phyloP scores from a whole-genome alignment of 92 coral and sea anemone species.

The Porites evermanni region DNA sequence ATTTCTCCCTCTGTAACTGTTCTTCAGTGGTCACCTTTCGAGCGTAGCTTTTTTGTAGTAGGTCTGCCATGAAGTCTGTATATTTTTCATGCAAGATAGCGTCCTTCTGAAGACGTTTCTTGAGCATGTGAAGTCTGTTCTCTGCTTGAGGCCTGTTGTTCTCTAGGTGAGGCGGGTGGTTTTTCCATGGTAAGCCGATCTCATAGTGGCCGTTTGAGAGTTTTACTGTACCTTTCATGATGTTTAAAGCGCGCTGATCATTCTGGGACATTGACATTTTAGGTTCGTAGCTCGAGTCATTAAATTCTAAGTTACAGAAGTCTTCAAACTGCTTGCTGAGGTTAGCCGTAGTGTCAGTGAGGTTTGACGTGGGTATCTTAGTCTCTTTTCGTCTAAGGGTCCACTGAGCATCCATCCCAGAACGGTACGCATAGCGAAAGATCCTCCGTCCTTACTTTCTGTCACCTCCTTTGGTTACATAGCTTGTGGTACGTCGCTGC shows the following conservation, averaged over 20 bases:
- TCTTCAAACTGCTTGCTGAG: slow-evolving; percentile 46
- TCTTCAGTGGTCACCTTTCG: slow-evolving; percentile 19
- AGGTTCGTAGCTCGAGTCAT: slow-evolving; percentile 37
- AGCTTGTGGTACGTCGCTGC: slow-evolving; percentile 50
- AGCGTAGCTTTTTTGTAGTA: slow-evolving; percentile 54
- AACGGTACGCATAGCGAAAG: slow-evolving; percentile 34
- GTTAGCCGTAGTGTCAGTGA: slow-evolving; percentile 4
- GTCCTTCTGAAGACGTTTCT: slow-evolving; percentile 37
- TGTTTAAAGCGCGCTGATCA: slow-evolving; percentile 15
- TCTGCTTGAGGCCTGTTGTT: slow-evolving; percentile 57
- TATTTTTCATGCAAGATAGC: slow-evolving; percentile 43
- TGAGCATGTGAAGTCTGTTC: slow-evolving; percentile 41
- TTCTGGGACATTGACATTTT: slow-evolving; percentile 32
- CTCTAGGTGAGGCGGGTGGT: slow-evolving; percentile 45
- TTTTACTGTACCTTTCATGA: slow-evolving; percentile 14
- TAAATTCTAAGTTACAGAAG: slow-evolving; percentile 64
- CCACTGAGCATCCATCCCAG: slow-evolving; percentile 61
- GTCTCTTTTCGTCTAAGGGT: slow-evolving; percentile 26
- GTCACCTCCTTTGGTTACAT: background rate
- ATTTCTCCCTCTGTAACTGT: background rate
- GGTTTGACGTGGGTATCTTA: slow-evolving; percentile 29
- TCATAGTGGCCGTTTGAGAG: slow-evolving; percentile 52
- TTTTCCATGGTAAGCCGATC: slow-evolving; percentile 70
- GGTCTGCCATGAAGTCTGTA: slow-evolving; percentile 56
- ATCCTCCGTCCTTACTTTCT: slow-evolving; percentile 21